Evolutionary conservation across 1,140 invertebrate genomes (phyloP).

Genomic region (Orchestia grillus): DNA sequence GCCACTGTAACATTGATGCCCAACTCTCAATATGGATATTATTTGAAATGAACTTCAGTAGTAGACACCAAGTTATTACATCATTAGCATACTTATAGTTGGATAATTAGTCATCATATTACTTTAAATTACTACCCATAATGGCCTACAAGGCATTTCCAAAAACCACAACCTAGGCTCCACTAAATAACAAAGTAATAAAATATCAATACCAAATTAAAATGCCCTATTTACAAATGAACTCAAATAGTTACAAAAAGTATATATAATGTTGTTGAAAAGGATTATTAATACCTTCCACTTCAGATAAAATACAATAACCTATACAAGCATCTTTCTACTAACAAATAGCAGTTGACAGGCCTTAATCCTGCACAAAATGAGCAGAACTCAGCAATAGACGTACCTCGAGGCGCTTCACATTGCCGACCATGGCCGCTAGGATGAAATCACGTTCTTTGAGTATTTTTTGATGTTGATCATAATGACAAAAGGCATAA

Average conservation of each 20-base stretch:
- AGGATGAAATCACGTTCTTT: slow-evolving; percentile 62
- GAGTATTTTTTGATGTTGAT: not conserved
- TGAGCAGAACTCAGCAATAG: not conserved
- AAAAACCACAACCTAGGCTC: no score
- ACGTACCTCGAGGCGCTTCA: slow-evolving; percentile 57
- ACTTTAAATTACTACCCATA: no score
- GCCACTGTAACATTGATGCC: no score
- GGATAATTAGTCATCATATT: no score
- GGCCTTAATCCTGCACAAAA: not conserved
- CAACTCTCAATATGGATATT: no score
- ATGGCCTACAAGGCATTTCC: no score
- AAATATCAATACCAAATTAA: not conserved
- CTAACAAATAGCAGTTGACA: no score
- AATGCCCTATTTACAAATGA: no score
- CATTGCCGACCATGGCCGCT: slow-evolving; percentile 64
- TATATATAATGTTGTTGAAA: not conserved
- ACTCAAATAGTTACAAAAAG: not conserved
- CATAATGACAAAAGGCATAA: slow-evolving; percentile 34
- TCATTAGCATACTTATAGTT: no score
- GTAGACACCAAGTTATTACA: no score
- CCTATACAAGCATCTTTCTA: no score
- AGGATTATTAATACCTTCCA: not conserved
- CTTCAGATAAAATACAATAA: not conserved
- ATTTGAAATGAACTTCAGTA: no score
- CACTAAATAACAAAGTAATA: not conserved